Conservation (phyloP, 2,113 vertebrate species). For the Candoia aspera region DNA sequence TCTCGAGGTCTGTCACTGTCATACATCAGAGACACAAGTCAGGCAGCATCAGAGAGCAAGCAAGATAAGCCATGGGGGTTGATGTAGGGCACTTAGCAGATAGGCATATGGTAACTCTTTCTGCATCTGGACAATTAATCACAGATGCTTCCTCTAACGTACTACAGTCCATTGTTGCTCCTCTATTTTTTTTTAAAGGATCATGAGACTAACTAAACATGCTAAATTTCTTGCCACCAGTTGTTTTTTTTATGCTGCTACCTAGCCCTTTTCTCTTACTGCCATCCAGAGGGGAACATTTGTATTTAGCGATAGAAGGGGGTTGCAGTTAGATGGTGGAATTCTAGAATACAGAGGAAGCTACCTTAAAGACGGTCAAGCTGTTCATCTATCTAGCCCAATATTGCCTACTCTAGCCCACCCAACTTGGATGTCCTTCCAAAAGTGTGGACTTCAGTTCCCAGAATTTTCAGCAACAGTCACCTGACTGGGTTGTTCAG, state of each 20-base stretch:
- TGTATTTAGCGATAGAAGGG: background rate
- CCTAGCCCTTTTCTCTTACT: background rate
- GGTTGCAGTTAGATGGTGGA: background rate
- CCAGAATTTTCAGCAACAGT: background rate
- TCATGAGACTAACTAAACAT: background rate
- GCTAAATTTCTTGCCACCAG: background rate
- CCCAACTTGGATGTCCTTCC: background rate
- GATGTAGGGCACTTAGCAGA: conserved; percentile 26
- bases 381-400: background rate
- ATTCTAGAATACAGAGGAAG: background rate
- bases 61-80: conserved; percentile 25
- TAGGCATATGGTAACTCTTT: conserved; percentile 13
- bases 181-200: background rate
- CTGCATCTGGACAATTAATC: conserved; percentile 16
- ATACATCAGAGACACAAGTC: conserved; percentile 31
- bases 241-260: background rate
- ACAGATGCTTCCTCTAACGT: conserved; percentile 5
- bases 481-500: background rate
- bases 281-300: background rate
- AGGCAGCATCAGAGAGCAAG: background rate
- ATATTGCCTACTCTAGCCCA: background rate
- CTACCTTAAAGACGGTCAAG: background rate
- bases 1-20: conserved; percentile 15
- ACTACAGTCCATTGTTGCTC: background rate
- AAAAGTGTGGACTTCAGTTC: background rate